Conservation (phyloP, 1,140 invertebrate genomes). For the Drosophila gunungcola region DNA sequence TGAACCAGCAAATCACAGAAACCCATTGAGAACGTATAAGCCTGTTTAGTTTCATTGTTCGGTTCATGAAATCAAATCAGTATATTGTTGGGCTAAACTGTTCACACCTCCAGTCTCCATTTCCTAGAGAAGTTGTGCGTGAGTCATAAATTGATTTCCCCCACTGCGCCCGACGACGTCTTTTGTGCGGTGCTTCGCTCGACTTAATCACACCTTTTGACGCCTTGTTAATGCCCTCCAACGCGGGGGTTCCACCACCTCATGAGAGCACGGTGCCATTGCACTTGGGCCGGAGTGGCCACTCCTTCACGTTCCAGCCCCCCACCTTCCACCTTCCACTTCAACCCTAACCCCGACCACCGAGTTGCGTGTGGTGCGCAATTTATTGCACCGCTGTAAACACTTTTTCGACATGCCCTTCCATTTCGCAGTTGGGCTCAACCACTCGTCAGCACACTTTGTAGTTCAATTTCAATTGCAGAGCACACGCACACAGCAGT, state of each 20-base stretch:
- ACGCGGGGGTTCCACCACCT: neutral
- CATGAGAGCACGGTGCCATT: neutral
- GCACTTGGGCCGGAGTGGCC: constrained; percentile 9
- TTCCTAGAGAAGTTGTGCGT: constrained; percentile 27
- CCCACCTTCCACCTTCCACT: neutral
- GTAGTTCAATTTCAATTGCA: constrained; percentile 79
- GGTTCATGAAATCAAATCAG: constrained; percentile 24
- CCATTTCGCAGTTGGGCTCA: constrained; percentile 16
- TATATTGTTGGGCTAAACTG: constrained; percentile 37
- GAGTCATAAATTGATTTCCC: constrained; percentile 68
- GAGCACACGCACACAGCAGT: constrained; percentile 55
- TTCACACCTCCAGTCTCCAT: constrained; percentile 25
- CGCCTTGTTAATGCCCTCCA: constrained; percentile 55
- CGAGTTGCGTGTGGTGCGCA: constrained; percentile 60
- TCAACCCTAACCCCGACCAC: neutral
- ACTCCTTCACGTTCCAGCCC: constrained; percentile 17
- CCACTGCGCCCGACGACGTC: constrained; percentile 6
- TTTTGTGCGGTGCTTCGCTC: constrained; percentile 32
- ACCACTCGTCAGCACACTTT: constrained; percentile 57
- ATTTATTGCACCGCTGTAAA: constrained; percentile 80
- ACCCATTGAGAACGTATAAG: constrained; percentile 15
- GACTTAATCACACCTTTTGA: constrained; percentile 69
- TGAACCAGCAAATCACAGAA: neutral
- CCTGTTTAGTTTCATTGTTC: constrained; percentile 25
- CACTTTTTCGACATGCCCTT: constrained; percentile 57